A percentile compares a stretch with the other conserved stretches of the same genome.
phyloP scores from a whole-genome alignment of 2,113 vertebrate species.

The Nymphicus hollandicus region DNA sequence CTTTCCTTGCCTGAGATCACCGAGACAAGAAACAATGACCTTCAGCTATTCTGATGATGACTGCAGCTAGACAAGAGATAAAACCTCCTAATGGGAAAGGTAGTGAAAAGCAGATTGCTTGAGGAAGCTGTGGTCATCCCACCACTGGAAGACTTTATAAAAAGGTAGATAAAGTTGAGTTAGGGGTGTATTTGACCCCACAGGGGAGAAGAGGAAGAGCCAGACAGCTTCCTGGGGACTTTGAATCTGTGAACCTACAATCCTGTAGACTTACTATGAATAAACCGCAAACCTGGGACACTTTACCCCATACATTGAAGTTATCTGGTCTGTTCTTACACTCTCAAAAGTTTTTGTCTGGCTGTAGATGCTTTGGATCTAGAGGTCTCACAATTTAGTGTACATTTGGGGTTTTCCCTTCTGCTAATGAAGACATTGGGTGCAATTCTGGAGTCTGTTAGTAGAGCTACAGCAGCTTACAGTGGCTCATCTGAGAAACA shows the following conservation, averaged over 20 bases:
- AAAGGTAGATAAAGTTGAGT: not conserved
- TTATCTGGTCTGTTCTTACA: not conserved
- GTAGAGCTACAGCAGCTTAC: not conserved
- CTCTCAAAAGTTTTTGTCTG: not conserved
- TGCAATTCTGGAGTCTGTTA: not conserved
- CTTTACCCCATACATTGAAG: not conserved
- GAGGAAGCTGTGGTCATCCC: not conserved
- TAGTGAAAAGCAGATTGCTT: not conserved
- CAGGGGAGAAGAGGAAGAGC: not conserved
- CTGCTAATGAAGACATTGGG: not conserved
- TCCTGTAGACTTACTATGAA: not conserved
- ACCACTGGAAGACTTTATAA: not conserved
- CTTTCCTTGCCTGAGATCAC: not conserved
- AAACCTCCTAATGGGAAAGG: not conserved
- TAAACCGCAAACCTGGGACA: not conserved
- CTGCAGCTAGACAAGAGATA: not conserved
- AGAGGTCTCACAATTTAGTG: not conserved
- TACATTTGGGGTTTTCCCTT: not conserved
- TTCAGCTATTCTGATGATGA: not conserved
- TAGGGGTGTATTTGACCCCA: not conserved
- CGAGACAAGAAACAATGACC: not conserved
- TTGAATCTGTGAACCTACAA: not conserved
- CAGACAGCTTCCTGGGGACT: not conserved
- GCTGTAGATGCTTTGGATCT: not conserved
- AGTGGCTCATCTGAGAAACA: not conserved